Evolutionary conservation across 2,113 vertebrate species (phyloP).

Genomic region (Ancistrus triradiatus): DNA sequence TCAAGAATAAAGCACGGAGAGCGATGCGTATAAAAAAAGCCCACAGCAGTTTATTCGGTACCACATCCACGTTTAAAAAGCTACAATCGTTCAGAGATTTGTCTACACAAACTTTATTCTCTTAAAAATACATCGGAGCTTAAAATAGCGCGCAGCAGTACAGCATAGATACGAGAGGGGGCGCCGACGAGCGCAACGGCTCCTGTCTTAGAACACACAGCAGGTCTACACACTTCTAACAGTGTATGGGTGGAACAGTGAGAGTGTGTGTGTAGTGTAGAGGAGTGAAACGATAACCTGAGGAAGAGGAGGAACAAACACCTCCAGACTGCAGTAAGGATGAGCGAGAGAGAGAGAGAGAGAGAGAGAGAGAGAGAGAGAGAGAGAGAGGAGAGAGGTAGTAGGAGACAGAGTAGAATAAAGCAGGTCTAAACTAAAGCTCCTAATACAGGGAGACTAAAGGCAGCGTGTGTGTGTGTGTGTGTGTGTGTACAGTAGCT

Average conservation of each 20-base stretch:
- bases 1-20: too few relatives aligned
- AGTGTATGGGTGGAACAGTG: constrained; percentile 19
- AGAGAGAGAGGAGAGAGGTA: background rate
- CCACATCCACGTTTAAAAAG: constrained; percentile 55
- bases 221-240: constrained; percentile 20
- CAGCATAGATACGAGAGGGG: constrained; percentile 53
- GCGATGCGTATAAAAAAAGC: constrained; percentile 40
- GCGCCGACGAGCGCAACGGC: constrained; percentile 9
- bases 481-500: background rate
- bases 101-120: constrained; percentile 70
- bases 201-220: constrained; percentile 52
- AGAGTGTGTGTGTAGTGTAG: constrained; percentile 32
- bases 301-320: constrained; percentile 45
- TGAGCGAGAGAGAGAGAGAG: background rate
- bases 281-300: constrained; percentile 50
- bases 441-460: too few relatives aligned
- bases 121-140: constrained; percentile 74
- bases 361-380: background rate
- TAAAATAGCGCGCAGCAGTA: constrained; percentile 63
- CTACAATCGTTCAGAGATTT: constrained; percentile 67
- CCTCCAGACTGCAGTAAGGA: constrained; percentile 50
- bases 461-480: background rate
- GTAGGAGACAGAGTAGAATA: background rate
- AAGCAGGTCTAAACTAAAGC: too few relatives aligned
- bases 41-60: constrained; percentile 68